These are phyloP conservation scores for Esox masquinongy DNA, from an alignment of 2,797 vertebrate species.

Conservation along the genomic window DNA sequence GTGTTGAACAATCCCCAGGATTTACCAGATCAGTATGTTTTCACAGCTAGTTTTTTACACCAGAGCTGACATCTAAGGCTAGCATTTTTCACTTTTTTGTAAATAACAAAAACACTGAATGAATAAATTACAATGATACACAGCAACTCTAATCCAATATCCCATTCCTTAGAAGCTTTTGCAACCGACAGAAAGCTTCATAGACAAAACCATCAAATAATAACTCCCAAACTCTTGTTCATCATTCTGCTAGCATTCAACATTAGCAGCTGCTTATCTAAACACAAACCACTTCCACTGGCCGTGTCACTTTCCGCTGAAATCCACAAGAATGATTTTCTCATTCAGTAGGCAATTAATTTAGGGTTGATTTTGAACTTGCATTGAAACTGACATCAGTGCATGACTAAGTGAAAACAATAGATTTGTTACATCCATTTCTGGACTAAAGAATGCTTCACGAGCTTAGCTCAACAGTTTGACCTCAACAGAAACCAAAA, in stretches of 20 bases:
- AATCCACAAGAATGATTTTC: not conserved
- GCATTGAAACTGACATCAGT: not conserved
- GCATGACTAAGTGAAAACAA: not conserved
- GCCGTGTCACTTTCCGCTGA: not conserved
- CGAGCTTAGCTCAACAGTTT: no score
- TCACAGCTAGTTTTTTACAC: slow-evolving; percentile 24
- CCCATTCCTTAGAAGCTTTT: not conserved
- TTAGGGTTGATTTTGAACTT: not conserved
- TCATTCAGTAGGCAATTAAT: not conserved
- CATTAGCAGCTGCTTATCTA: not conserved
- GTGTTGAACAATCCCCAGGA: slow-evolving; percentile 3
- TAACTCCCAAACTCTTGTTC: not conserved
- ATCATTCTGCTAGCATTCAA: not conserved
- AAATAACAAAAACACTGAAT: slow-evolving; percentile 10
- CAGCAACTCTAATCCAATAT: not conserved
- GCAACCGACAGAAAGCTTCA: not conserved
- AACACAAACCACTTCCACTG: not conserved
- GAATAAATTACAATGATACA: not conserved
- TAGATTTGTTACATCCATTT: no score
- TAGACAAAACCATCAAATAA: not conserved
- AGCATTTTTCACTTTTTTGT: not conserved
- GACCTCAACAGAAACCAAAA: no score
- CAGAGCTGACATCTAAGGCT: slow-evolving; percentile 22
- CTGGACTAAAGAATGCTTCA: no score
- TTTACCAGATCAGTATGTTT: not conserved